These are phyloP conservation scores for Geotrupes spiniger DNA, from an alignment of 2,888 invertebrate genomes.

Conservation along the genomic window DNA sequence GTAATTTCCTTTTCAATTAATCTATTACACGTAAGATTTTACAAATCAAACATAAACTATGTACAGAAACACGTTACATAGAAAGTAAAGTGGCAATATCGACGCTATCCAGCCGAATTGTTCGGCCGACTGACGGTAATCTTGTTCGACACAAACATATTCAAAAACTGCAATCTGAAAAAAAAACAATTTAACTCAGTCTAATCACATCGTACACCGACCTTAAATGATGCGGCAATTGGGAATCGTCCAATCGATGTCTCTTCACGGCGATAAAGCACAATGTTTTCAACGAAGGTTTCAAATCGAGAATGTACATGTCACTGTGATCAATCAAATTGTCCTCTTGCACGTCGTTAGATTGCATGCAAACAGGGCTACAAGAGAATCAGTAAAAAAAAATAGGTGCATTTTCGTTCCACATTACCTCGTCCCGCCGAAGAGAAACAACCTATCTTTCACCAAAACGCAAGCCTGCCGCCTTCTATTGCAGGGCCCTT, in stretches of 20 bases:
- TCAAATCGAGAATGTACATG: constrained; percentile 77
- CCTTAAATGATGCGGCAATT: constrained; percentile 64
- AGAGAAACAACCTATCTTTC: constrained; percentile 72
- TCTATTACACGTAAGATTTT: too few species aligned
- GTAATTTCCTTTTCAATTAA: too few species aligned
- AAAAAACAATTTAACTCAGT: constrained; percentile 20
- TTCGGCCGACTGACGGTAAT: constrained; percentile 55
- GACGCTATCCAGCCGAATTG: constrained; percentile 45
- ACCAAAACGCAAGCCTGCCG: constrained; percentile 80
- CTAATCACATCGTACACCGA: constrained; percentile 44
- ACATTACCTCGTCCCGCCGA: constrained; percentile 84
- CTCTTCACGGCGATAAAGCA: constrained; percentile 65
- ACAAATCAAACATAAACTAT: not conserved
- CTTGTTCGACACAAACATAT: constrained; percentile 69
- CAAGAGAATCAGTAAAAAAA: constrained; percentile 12
- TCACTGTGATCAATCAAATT: constrained; percentile 78
- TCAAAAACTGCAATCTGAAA: constrained; percentile 63
- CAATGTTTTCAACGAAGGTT: constrained; percentile 70
- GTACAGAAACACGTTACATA: constrained; percentile 1
- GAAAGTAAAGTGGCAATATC: not conserved
- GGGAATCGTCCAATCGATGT: constrained; percentile 61
- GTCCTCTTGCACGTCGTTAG: constrained; percentile 48
- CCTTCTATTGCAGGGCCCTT: constrained; percentile 62
- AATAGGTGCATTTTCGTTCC: not conserved
- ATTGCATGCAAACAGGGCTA: constrained; percentile 23